Evolutionary conservation across 1,140 invertebrate species (phyloP).

Genomic region (Palaemon carinicauda): DNA sequence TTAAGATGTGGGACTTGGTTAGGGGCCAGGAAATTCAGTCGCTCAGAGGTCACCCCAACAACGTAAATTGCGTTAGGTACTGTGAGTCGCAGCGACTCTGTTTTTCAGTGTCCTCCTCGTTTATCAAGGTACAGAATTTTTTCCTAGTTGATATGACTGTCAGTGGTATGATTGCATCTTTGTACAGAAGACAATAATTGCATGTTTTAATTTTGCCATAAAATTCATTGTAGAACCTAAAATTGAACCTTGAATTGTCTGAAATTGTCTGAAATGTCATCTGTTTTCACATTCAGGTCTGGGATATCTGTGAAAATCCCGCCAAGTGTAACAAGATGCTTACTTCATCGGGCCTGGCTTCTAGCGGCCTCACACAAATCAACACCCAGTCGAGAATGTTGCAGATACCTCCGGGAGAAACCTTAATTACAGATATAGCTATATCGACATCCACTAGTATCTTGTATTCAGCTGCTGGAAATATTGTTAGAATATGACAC

Average conservation of each 20-base stretch:
- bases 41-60: constrained; percentile 78
- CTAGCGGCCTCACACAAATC: constrained; percentile 67
- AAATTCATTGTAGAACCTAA: too few species aligned
- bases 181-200: too few species aligned
- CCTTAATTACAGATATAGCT: constrained; percentile 76
- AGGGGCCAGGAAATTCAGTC: constrained; percentile 77
- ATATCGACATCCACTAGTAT: constrained; percentile 70
- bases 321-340: constrained; percentile 78
- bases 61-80: constrained; percentile 79
- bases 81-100: constrained; percentile 72
- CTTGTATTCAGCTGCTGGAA: constrained; percentile 81
- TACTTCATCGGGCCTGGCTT: constrained; percentile 74
- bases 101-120: constrained; percentile 84
- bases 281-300: constrained; percentile 67
- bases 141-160: too few species aligned
- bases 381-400: constrained; percentile 68
- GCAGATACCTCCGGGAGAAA: constrained; percentile 72
- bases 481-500: constrained; percentile 86
- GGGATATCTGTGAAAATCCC: constrained; percentile 75
- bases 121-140: constrained; percentile 72
- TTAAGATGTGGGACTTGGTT: constrained; percentile 85
- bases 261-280: too few species aligned
- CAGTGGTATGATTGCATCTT: too few species aligned
- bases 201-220: too few species aligned
- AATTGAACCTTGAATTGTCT: too few species aligned